These are phyloP conservation scores for Drosophila takahashii DNA, from an alignment of 1,140 invertebrate genomes.

Conservation along the genomic window DNA sequence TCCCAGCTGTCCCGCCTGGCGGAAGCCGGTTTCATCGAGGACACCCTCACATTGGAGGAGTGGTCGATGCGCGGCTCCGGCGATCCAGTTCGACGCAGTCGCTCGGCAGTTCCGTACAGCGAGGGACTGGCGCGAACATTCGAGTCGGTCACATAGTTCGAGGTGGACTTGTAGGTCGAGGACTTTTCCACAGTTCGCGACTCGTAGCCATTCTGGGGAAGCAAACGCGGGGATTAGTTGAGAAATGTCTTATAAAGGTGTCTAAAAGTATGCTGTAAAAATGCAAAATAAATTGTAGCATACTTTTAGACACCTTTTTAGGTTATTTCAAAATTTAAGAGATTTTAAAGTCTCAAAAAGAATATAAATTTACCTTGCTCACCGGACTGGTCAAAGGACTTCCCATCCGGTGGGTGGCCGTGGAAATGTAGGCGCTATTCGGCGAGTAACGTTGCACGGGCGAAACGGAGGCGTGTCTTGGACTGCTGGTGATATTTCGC, in stretches of 20 bases:
- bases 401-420: conserved; percentile 80
- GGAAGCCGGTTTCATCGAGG: conserved; percentile 87
- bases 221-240: background rate
- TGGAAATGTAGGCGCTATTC: conserved; percentile 76
- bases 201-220: conserved; percentile 70
- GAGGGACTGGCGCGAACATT: conserved; percentile 80
- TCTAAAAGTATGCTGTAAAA: background rate
- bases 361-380: conserved; percentile 75
- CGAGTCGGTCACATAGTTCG: conserved; percentile 76
- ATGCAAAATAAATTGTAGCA: background rate
- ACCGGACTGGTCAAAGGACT: conserved; percentile 75
- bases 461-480: conserved; percentile 74
- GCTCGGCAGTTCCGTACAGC: conserved; percentile 69
- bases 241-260: no score
- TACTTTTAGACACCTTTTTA: background rate
- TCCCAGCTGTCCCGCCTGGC: conserved; percentile 92
- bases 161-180: conserved; percentile 80
- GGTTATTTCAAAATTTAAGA: no score
- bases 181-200: conserved; percentile 80
- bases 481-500: conserved; percentile 73
- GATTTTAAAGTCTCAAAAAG: no score
- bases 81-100: conserved; percentile 83
- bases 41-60: conserved; percentile 89
- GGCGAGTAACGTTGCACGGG: conserved; percentile 80
- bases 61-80: conserved; percentile 87